phyloP scores from a whole-genome alignment of 1,140 invertebrate species.

The Scaptomyza hsui region DNA sequence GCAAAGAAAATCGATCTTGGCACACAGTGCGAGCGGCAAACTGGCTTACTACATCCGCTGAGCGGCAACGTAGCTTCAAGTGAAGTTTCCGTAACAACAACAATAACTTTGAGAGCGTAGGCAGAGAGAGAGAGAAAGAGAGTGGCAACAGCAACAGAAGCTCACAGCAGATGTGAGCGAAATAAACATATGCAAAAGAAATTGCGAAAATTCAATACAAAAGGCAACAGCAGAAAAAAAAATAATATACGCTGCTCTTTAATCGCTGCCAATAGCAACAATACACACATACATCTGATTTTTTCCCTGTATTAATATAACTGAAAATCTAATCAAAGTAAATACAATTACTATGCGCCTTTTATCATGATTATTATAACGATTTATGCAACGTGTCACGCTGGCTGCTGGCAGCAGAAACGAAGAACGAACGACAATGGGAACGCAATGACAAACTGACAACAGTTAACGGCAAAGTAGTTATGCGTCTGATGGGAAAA shows the following conservation, averaged over 20 bases:
- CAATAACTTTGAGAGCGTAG: slow-evolving; percentile 13
- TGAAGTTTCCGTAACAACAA: slow-evolving; percentile 22
- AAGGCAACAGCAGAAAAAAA: slow-evolving; percentile 38
- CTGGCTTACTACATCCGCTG: slow-evolving; percentile 32
- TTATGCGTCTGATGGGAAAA: slow-evolving; percentile 29
- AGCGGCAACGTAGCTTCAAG: slow-evolving; percentile 16
- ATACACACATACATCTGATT: slow-evolving; percentile 13
- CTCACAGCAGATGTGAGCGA: slow-evolving; percentile 21
- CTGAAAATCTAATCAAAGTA: slow-evolving; percentile 63
- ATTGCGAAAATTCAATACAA: slow-evolving; percentile 56
- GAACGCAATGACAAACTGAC: slow-evolving; percentile 68
- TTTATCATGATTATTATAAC: slow-evolving; percentile 71
- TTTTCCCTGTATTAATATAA: slow-evolving; percentile 12
- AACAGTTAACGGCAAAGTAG: slow-evolving; percentile 69
- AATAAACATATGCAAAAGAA: slow-evolving; percentile 66
- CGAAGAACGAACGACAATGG: slow-evolving; percentile 51
- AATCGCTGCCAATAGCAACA: slow-evolving; percentile 23
- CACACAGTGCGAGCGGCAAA: slow-evolving; percentile 52
- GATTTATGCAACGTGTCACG: slow-evolving; percentile 76
- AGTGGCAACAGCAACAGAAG: slow-evolving; percentile 11
- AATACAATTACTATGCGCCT: slow-evolving; percentile 31
- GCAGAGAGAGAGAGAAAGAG: slow-evolving; percentile 21
- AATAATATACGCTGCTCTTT: slow-evolving; percentile 16
- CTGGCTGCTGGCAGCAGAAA: slow-evolving; percentile 33
- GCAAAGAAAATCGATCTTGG: slow-evolving; percentile 7